Evolutionary conservation across 2,888 invertebrate species (phyloP).

Genomic region (Parnassius mnemosyne): DNA sequence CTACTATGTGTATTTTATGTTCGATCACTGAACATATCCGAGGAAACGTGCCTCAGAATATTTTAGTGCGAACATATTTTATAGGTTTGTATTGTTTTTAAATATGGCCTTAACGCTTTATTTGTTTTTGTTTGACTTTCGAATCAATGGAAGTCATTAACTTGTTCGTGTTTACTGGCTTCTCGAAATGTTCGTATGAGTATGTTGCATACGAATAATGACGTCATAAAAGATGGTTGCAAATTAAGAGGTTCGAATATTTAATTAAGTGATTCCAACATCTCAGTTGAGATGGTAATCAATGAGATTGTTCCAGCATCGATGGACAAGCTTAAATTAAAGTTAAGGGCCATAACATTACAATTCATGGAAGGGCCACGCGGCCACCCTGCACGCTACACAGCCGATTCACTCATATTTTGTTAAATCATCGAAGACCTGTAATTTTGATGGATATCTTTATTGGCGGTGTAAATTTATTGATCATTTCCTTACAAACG

Average conservation of each 20-base stretch:
- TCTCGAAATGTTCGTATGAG: conserved; percentile 41
- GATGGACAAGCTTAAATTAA: conserved; percentile 61
- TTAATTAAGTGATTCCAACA: conserved; percentile 63
- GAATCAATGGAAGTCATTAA: conserved; percentile 52
- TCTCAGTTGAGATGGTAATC: conserved; percentile 61
- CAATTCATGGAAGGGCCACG: conserved; percentile 66
- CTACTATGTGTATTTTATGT: conserved; percentile 27
- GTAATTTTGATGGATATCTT: conserved; percentile 81
- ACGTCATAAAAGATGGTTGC: conserved; percentile 54
- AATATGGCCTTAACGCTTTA: conserved; percentile 41
- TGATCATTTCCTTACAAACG: conserved; percentile 76
- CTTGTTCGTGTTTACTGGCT: conserved; percentile 51
- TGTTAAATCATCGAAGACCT: conserved; percentile 79
- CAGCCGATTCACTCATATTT: conserved; percentile 70
- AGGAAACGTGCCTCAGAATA: conserved; percentile 21
- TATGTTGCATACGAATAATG: conserved; percentile 39
- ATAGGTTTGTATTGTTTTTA: conserved; percentile 40
- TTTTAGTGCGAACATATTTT: conserved; percentile 13
- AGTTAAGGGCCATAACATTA: conserved; percentile 69
- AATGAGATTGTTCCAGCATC: conserved; percentile 70
- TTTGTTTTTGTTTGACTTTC: conserved; percentile 47
- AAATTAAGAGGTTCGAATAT: conserved; percentile 61
- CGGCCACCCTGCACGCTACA: conserved; percentile 68
- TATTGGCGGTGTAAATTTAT: conserved; percentile 77
- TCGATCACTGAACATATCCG: conserved; percentile 21